Percentiles rank a stretch among this genome's conserved stretches.
These are phyloP conservation scores for Cromileptes altivelis DNA, from an alignment of 2,113 vertebrate species.

Conservation along the genomic window DNA sequence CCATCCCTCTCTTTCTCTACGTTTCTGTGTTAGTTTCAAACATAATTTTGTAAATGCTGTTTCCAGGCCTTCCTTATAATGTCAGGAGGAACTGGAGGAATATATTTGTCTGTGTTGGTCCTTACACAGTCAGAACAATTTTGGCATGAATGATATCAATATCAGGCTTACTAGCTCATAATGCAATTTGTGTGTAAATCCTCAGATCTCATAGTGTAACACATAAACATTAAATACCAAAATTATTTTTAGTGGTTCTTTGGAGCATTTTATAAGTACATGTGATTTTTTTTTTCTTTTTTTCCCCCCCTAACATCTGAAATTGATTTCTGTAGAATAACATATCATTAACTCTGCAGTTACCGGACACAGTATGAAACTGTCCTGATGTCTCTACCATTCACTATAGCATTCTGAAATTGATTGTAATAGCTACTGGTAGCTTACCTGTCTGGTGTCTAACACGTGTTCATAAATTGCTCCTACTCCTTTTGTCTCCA, in stretches of 20 bases:
- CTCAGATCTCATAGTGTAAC: neutral
- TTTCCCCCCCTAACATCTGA: neutral
- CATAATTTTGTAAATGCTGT: neutral
- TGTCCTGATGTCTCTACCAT: neutral
- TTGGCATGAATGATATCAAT: neutral
- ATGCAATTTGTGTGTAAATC: neutral
- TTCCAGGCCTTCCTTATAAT: neutral
- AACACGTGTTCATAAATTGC: neutral
- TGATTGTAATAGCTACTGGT: neutral
- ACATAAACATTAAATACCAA: neutral
- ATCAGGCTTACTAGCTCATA: neutral
- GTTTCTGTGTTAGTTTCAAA: neutral
- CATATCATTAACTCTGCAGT: neutral
- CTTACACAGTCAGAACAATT: no score
- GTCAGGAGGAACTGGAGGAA: neutral
- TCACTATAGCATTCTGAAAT: neutral
- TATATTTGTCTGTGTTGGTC: neutral
- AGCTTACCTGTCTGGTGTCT: neutral
- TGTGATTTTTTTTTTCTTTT: neutral
- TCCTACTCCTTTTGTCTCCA: neutral
- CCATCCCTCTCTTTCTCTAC: neutral
- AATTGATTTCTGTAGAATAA: neutral
- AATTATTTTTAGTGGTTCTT: neutral
- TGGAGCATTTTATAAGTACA: neutral
- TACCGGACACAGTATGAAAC: neutral